phyloP scores from a whole-genome alignment of 2,888 invertebrate species.

The Caenorhabditis wallacei region DNA sequence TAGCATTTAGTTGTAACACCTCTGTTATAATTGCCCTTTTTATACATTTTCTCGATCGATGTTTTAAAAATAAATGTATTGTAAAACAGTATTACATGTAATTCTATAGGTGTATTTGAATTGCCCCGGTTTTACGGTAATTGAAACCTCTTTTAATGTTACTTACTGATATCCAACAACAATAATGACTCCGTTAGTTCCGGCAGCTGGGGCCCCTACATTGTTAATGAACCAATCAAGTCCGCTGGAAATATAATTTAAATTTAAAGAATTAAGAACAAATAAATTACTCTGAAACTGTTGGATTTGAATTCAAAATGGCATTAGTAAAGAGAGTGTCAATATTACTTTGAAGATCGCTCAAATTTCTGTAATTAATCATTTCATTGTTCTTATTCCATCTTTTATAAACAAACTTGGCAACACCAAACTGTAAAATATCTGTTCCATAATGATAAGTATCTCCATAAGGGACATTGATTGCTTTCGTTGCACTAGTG shows the following conservation, averaged over 20 bases:
- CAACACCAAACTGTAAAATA: background rate
- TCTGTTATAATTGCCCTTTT: too few species aligned
- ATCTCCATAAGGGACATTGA: constrained; percentile 9
- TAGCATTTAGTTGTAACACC: too few species aligned
- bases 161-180: constrained; percentile 14
- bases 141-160: too few species aligned
- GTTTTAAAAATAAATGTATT: too few species aligned
- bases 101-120: too few species aligned
- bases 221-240: background rate
- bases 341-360: background rate
- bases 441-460: background rate
- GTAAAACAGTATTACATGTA: too few species aligned
- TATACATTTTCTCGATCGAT: too few species aligned
- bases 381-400: background rate
- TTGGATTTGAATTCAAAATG: background rate
- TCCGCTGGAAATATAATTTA: background rate
- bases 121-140: too few species aligned
- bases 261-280: background rate
- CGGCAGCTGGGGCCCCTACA: background rate
- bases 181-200: background rate
- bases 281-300: constrained; percentile 1
- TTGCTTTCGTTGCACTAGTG: constrained; percentile 3
- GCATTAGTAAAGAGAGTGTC: background rate
- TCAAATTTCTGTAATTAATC: background rate
- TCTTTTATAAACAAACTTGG: background rate